phyloP scores from a whole-genome alignment of 2,113 vertebrate species.

The Lagopus muta region DNA sequence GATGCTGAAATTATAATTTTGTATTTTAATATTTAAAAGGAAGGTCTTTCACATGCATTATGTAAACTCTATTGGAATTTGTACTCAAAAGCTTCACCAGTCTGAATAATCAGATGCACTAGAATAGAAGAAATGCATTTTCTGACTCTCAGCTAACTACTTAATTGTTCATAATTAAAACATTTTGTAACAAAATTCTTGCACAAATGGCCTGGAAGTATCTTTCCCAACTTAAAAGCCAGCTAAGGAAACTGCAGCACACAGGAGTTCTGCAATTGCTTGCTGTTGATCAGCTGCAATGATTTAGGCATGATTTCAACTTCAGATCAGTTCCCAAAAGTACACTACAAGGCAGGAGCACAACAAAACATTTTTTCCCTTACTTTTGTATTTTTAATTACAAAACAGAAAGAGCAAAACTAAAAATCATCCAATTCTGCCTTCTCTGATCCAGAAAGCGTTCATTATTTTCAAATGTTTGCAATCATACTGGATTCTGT shows the following conservation, averaged over 20 bases:
- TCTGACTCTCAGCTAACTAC: constrained; percentile 44
- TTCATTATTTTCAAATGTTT: neutral
- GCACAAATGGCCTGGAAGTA: constrained; percentile 1
- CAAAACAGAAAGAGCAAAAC: constrained; percentile 16
- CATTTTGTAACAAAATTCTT: constrained; percentile 45
- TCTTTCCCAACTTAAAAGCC: constrained; percentile 10
- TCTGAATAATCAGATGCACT: constrained; percentile 20
- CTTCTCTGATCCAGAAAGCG: constrained; percentile 11
- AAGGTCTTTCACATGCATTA: constrained; percentile 41
- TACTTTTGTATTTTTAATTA: constrained; percentile 45
- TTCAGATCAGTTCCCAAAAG: constrained; percentile 16
- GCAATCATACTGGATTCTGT: constrained; percentile 27
- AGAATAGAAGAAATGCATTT: constrained; percentile 10
- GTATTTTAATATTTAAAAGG: constrained; percentile 57
- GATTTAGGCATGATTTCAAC: constrained; percentile 27
- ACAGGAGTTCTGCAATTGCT: neutral
- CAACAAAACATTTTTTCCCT: constrained; percentile 24
- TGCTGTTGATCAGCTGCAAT: neutral
- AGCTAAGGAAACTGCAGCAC: neutral
- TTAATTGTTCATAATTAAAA: constrained; percentile 70
- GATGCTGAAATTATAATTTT: constrained; percentile 56
- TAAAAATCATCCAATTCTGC: neutral
- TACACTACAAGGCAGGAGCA: neutral
- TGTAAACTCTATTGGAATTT: constrained; percentile 43
- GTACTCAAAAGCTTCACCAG: constrained; percentile 19